Conservation (phyloP, 2,888 invertebrate species). For the Colostygia pectinataria region DNA sequence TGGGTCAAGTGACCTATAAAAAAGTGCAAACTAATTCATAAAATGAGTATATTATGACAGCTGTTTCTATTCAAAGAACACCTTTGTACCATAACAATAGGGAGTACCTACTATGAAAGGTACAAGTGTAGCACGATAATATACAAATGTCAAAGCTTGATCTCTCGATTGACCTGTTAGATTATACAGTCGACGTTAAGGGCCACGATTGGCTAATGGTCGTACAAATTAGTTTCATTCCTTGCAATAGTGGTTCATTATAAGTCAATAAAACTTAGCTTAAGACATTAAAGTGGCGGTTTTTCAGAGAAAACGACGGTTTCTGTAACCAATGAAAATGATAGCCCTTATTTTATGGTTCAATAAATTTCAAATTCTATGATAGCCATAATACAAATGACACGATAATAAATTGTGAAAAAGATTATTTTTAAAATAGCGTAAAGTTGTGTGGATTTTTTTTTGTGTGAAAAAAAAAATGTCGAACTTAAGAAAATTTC, state of each 20-base stretch:
- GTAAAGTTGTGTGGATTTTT: too few species aligned
- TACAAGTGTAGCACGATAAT: conserved; percentile 51
- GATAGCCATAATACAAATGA: too few species aligned
- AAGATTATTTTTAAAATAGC: too few species aligned
- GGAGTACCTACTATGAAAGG: conserved; percentile 37
- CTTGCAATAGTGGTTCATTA: conserved; percentile 24
- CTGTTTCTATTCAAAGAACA: conserved; percentile 7
- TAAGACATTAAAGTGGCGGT: not conserved
- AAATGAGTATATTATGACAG: conserved; percentile 2
- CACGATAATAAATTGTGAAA: too few species aligned
- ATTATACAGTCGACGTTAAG: conserved; percentile 39
- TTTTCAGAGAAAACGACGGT: not conserved
- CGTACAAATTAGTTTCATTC: conserved; percentile 29
- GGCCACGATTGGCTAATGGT: conserved; percentile 35
- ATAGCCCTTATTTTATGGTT: too few species aligned
- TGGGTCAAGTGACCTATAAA: too few species aligned
- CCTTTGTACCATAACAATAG: conserved; percentile 27
- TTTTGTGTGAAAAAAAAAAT: too few species aligned
- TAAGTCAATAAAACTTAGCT: conserved; percentile 17
- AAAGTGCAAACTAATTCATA: not conserved
- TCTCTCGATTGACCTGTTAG: conserved; percentile 48
- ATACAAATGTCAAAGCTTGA: conserved; percentile 65
- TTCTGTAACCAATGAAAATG: too few species aligned
- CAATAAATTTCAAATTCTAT: too few species aligned
- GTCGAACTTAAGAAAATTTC: too few species aligned